Evolutionary conservation across 2,888 invertebrate species (phyloP), one percentile per base, ranked within the genome.

Genomic region (Andrena flavipes): DNA sequence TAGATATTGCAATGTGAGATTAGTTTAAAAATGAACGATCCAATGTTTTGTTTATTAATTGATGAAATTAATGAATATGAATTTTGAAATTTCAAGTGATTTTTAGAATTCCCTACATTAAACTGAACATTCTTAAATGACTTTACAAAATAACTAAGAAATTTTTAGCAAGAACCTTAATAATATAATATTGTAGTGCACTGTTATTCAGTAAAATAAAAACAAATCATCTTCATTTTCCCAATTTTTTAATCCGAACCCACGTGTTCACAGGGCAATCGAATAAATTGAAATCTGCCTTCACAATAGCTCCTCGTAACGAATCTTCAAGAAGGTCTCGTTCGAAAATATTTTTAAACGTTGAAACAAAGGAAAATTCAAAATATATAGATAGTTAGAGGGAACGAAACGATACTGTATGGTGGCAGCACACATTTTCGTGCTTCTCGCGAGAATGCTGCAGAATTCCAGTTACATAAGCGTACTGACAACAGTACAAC

Each of bases 391-490:
- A 10, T 16, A 20, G 2, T n/a, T 23, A 16, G 10, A 16, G 10
- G 30, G 7, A 59, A 42, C 20, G 10, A 48, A 35, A 71, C 33
- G 74, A 42, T 60, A 49, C 56, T 49, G 59, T 60, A 35, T 33
- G 69, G 29, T 68, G 51, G 51, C 33, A 64, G 56, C 64, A 78
- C 73, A 80, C 72, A 78, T 80, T 82, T 81, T 78, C 74, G 69
- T 64, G 70, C 65, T 79, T 73, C 63, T 69, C 76, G 33, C 51
- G 77, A 81, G 76, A 79, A 78, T 70, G 64, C 60, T 62, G 77
- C 76, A 85, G 82, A 89, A 90, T 79, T 86, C 62, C 65, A 26
- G 78, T 91, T 91, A 84, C 85, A 73, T 89, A 91, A 91, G 78
- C 76, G 75, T 56, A 67, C 84, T 71, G 84, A 85, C 87, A 88